phyloP scores from a whole-genome alignment of 1,140 invertebrate genomes.

The Lepidurus packardi region DNA sequence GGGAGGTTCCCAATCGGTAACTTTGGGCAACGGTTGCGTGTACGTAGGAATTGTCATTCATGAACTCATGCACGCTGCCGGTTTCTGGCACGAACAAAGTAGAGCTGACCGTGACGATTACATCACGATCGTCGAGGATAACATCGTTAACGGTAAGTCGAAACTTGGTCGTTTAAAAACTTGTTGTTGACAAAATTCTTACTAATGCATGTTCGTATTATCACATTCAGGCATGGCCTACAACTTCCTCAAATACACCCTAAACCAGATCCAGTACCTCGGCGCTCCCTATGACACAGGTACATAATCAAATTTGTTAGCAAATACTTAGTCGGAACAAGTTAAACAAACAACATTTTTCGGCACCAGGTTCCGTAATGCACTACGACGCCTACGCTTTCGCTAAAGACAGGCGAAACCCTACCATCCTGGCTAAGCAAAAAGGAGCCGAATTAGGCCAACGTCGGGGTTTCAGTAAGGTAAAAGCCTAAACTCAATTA shows the following conservation, averaged over 20 bases:
- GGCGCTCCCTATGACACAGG: slow-evolving; percentile 51
- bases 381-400: slow-evolving; percentile 53
- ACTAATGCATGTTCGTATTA: slow-evolving; percentile 8
- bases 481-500: slow-evolving; percentile 32
- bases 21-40: slow-evolving; percentile 49
- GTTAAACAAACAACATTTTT: no score
- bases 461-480: slow-evolving; percentile 44
- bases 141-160: slow-evolving; percentile 52
- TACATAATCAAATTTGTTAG: slow-evolving; percentile 33
- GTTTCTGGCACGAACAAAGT: slow-evolving; percentile 64
- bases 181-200: not conserved
- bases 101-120: slow-evolving; percentile 58
- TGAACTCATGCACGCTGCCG: slow-evolving; percentile 59
- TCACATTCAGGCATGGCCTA: slow-evolving; percentile 42
- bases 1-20: slow-evolving; percentile 51
- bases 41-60: slow-evolving; percentile 55
- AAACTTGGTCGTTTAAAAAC: slow-evolving; percentile 23
- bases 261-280: slow-evolving; percentile 44
- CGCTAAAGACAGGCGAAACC: slow-evolving; percentile 46
- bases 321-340: slow-evolving; percentile 1
- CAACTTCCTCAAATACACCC: slow-evolving; percentile 49
- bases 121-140: slow-evolving; percentile 56
- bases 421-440: slow-evolving; percentile 50
- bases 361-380: slow-evolving; percentile 46
- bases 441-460: slow-evolving; percentile 47